A percentile compares a stretch with the other conserved stretches of the same genome.
Conservation (phyloP, 2,113 vertebrate species). For the Cathartes aura region DNA sequence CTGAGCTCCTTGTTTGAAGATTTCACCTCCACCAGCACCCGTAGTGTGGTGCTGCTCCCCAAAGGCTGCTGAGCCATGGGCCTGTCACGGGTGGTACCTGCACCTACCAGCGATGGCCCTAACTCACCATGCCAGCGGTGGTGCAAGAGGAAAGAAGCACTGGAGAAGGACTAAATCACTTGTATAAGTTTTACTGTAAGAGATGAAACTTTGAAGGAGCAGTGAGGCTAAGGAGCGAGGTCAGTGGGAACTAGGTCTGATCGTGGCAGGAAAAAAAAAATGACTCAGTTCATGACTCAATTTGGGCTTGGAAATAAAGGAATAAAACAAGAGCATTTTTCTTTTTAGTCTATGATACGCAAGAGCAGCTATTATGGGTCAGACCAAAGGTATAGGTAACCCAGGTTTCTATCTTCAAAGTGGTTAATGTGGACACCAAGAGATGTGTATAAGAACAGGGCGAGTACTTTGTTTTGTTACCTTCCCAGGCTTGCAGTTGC, state of each 20-base stretch:
- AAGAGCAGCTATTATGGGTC: neutral
- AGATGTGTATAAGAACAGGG: neutral
- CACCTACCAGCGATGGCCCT: neutral
- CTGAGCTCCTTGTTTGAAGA: neutral
- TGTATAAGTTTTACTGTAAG: neutral
- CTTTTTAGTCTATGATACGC: neutral
- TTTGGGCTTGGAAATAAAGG: neutral
- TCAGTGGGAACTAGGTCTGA: neutral
- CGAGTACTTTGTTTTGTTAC: neutral
- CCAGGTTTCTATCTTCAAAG: neutral
- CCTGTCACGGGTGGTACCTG: neutral
- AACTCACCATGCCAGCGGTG: rapidly evolving
- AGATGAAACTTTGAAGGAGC: neutral
- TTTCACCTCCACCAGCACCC: neutral
- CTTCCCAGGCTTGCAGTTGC: neutral
- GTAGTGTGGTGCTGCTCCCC: neutral
- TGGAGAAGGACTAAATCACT: neutral
- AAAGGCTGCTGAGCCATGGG: neutral
- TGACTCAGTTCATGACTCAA: neutral
- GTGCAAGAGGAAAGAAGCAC: neutral
- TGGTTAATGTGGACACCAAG: neutral
- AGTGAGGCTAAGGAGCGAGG: neutral
- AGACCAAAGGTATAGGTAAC: neutral
- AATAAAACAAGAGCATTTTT: neutral
- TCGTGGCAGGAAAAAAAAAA: neutral